These are phyloP conservation scores for Octonoba sinensis DNA, from an alignment of 2,888 invertebrate species.

Conservation along the genomic window DNA sequence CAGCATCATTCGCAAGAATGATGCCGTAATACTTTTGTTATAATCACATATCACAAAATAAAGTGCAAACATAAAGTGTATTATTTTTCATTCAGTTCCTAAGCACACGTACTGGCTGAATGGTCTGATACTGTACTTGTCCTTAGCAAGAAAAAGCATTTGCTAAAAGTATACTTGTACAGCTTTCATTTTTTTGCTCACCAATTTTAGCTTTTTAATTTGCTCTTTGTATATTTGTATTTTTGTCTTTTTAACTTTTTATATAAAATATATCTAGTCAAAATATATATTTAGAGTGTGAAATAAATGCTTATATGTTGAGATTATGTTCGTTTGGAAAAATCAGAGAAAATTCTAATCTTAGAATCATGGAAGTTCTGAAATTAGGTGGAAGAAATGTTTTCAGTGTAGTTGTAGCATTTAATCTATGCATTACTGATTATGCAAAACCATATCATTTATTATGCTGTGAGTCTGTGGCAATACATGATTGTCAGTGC, in stretches of 20 bases:
- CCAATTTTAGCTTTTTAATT: not conserved
- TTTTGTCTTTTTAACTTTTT: slow-evolving; percentile 8
- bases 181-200: slow-evolving; percentile 28
- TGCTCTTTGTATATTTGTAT: slow-evolving; percentile 1
- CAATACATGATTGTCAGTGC: slow-evolving; percentile 30
- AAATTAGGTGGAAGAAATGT: slow-evolving; percentile 1
- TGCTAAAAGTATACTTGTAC: not conserved
- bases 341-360: too few species aligned
- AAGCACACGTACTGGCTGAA: too few species aligned
- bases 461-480: slow-evolving; percentile 44
- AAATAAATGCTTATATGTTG: too few species aligned
- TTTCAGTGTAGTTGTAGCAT: slow-evolving; percentile 32
- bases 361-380: too few species aligned
- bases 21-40: too few species aligned
- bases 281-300: not conserved
- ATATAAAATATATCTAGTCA: slow-evolving; percentile 27
- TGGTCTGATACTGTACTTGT: slow-evolving; percentile 12
- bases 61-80: too few species aligned
- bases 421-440: slow-evolving; percentile 37
- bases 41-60: too few species aligned
- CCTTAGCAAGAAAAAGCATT: slow-evolving; percentile 21
- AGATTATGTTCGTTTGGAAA: too few species aligned
- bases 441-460: slow-evolving; percentile 62
- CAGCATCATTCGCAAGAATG: too few species aligned
- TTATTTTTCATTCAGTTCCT: too few species aligned